A percentile compares a stretch with the other conserved stretches of the same genome.
Evolutionary conservation across 2,797 vertebrate species (phyloP).

Genomic region (Psittacula echo): DNA sequence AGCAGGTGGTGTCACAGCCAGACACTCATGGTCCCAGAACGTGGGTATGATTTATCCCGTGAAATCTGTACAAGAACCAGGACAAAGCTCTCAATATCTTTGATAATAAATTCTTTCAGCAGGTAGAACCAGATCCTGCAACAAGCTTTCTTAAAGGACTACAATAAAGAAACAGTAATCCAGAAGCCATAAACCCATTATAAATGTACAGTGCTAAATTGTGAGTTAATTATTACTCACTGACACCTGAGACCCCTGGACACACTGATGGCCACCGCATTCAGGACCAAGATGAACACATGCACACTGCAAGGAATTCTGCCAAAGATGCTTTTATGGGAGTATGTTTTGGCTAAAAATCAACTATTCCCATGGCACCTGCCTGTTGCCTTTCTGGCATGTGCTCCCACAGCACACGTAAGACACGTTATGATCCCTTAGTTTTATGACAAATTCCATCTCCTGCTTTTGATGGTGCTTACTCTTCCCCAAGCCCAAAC

Average conservation of each 20-base stretch:
- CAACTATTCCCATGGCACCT: not conserved
- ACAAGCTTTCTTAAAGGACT: not conserved
- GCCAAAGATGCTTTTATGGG: not conserved
- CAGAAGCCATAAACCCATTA: not conserved
- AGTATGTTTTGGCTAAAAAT: not conserved
- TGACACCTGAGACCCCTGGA: not conserved
- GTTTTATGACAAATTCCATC: not conserved
- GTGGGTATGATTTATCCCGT: not conserved
- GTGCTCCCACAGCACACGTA: fast-evolving
- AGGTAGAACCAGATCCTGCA: not conserved
- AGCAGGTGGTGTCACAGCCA: slow-evolving; percentile 48
- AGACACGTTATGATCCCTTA: fast-evolving
- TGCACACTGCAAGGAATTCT: not conserved
- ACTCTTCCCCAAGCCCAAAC: not conserved
- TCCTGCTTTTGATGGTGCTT: not conserved
- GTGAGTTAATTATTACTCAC: not conserved
- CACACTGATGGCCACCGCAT: fast-evolving
- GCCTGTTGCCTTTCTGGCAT: not conserved
- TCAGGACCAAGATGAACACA: not conserved
- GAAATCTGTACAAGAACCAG: not conserved
- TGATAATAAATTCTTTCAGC: slow-evolving; percentile 49
- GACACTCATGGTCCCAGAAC: not conserved
- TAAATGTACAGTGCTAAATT: not conserved
- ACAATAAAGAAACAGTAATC: not conserved
- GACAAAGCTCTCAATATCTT: slow-evolving; percentile 34